These are phyloP conservation scores for Timema cristinae DNA, from an alignment of 2,888 invertebrate species.

Conservation along the genomic window DNA sequence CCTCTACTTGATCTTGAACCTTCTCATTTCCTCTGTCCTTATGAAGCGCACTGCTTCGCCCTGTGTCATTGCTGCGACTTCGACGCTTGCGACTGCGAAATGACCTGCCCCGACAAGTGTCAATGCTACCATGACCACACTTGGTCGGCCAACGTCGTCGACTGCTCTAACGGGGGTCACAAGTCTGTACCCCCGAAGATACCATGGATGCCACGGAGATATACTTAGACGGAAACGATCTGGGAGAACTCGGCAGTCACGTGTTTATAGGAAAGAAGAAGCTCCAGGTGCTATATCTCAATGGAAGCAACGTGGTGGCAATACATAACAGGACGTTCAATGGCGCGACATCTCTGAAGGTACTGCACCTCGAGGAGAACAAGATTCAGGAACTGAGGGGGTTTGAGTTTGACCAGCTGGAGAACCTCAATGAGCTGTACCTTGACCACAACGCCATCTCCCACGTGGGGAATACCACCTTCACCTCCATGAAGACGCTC, in stretches of 20 bases:
- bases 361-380: slow-evolving; percentile 75
- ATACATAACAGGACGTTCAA: slow-evolving; percentile 80
- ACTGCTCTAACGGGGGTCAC: slow-evolving; percentile 72
- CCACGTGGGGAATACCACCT: slow-evolving; percentile 70
- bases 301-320: slow-evolving; percentile 70
- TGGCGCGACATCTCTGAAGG: slow-evolving; percentile 67
- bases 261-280: slow-evolving; percentile 83
- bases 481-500: slow-evolving; percentile 66
- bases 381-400: slow-evolving; percentile 66
- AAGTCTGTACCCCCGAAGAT: slow-evolving; percentile 72
- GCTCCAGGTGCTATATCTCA: slow-evolving; percentile 70
- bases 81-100: slow-evolving; percentile 87
- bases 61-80: slow-evolving; percentile 87
- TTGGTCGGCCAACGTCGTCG: slow-evolving; percentile 80
- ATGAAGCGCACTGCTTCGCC: slow-evolving; percentile 78
- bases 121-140: slow-evolving; percentile 83
- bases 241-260: slow-evolving; percentile 75
- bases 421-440: slow-evolving; percentile 69
- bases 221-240: slow-evolving; percentile 76
- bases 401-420: slow-evolving; percentile 73
- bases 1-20: slow-evolving; percentile 65
- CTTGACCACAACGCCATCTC: slow-evolving; percentile 71
- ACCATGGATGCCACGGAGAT: slow-evolving; percentile 86
- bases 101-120: slow-evolving; percentile 83
- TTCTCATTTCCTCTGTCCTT: slow-evolving; percentile 76